A percentile compares a stretch with the other conserved stretches of the same genome.
These are phyloP conservation scores for Chamaea fasciata DNA, from an alignment of 2,113 vertebrate species.

Conservation along the genomic window DNA sequence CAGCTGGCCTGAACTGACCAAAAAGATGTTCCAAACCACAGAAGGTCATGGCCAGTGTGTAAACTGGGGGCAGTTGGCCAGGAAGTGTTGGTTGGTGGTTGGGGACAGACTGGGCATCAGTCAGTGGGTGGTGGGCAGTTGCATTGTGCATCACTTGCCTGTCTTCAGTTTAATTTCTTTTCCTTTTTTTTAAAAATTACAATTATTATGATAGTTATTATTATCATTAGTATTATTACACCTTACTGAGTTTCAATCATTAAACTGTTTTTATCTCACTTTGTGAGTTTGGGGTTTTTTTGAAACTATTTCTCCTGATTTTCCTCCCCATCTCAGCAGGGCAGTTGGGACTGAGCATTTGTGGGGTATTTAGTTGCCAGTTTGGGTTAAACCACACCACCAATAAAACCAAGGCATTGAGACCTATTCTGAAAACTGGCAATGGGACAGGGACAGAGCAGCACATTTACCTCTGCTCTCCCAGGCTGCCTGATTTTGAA, in stretches of 20 bases:
- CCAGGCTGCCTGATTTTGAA: neutral
- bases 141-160: neutral
- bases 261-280: neutral
- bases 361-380: neutral
- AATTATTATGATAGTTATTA: neutral
- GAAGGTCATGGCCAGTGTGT: neutral
- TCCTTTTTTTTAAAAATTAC: neutral
- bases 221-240: neutral
- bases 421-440: neutral
- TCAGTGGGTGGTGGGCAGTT: neutral
- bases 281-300: neutral
- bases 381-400: neutral
- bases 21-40: neutral
- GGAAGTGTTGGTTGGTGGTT: neutral
- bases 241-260: neutral
- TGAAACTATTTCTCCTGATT: neutral
- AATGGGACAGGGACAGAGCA: neutral
- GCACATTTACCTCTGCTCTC: neutral
- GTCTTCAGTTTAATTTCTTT: neutral
- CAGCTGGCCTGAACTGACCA: neutral
- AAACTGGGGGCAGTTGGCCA: neutral
- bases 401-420: neutral
- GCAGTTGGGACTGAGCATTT: neutral
- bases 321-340: neutral
- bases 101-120: neutral